phyloP scores from a whole-genome alignment of 2,113 vertebrate genomes.

The Pachypanchax playfairii region DNA sequence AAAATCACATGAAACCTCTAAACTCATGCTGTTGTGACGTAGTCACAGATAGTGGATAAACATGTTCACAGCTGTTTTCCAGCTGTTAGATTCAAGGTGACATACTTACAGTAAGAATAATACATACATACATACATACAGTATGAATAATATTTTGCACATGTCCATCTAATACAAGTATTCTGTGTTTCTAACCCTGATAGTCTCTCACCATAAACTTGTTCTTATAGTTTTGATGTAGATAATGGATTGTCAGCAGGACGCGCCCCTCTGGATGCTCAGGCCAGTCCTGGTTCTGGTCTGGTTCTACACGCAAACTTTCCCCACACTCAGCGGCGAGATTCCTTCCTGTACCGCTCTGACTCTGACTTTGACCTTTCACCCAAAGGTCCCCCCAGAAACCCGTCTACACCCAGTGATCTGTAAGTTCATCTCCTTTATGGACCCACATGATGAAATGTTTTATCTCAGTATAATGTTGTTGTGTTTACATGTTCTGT shows the following conservation, averaged over 20 bases:
- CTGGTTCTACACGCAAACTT: conserved; percentile 83
- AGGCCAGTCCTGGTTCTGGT: conserved; percentile 83
- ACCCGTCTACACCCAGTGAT: conserved; percentile 89
- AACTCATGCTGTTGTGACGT: too few relatives aligned
- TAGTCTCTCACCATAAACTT: conserved; percentile 7
- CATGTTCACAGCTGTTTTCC: too few relatives aligned
- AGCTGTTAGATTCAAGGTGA: too few relatives aligned
- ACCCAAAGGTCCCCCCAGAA: conserved; percentile 87
- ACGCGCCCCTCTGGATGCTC: conserved; percentile 82
- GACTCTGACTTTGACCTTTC: conserved; percentile 94
- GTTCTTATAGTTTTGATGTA: conserved; percentile 86
- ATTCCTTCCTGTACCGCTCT: conserved; percentile 94
- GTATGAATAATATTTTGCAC: too few relatives aligned
- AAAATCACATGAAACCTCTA: too few relatives aligned
- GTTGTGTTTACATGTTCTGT: neutral
- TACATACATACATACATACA: too few relatives aligned
- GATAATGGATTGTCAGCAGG: conserved; percentile 87
- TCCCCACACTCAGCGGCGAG: conserved; percentile 86
- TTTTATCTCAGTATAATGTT: neutral
- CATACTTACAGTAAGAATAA: too few relatives aligned
- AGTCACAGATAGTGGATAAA: too few relatives aligned
- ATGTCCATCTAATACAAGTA: too few relatives aligned
- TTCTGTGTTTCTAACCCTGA: conserved; percentile 3
- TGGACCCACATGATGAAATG: too few relatives aligned
- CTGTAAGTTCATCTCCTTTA: conserved; percentile 80